A percentile compares a stretch with the other conserved stretches of the same genome.
Evolutionary conservation across 2,888 invertebrate genomes (phyloP).

Genomic region (Drosophila lutescens): DNA sequence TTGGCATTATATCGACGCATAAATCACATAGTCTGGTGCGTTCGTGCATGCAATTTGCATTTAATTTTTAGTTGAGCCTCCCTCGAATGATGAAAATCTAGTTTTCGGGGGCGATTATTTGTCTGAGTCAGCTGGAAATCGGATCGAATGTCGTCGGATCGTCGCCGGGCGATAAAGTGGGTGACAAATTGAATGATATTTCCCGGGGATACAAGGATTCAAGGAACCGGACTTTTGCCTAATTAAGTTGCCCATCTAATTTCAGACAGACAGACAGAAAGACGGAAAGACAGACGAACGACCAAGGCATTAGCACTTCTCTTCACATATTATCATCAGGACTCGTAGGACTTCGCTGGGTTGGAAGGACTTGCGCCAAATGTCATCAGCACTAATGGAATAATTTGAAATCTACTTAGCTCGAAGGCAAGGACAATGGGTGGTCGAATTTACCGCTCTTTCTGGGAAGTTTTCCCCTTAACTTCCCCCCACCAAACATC

Average conservation of each 20-base stretch:
- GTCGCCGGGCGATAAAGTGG: conserved; percentile 34
- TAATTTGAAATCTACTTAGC: conserved; percentile 80
- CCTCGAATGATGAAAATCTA: conserved; percentile 32
- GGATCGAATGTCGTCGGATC: conserved; percentile 34
- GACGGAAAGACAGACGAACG: conserved; percentile 12
- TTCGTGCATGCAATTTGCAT: conserved; percentile 69
- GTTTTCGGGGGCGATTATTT: conserved; percentile 44
- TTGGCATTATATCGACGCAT: conserved; percentile 41
- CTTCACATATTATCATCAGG: conserved; percentile 49
- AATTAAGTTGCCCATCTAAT: conserved; percentile 46
- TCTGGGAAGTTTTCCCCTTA: neutral
- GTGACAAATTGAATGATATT: conserved; percentile 53
- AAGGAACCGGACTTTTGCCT: conserved; percentile 11
- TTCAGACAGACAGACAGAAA: conserved; percentile 25
- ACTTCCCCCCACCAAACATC: neutral
- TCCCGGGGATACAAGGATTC: neutral
- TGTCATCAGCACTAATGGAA: conserved; percentile 79
- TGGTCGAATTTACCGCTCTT: conserved; percentile 13
- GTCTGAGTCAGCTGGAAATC: conserved; percentile 38
- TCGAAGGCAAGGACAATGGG: conserved; percentile 48
- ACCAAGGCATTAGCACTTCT: conserved; percentile 43
- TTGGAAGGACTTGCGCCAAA: conserved; percentile 46
- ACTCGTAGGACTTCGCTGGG: neutral
- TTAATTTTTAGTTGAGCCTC: conserved; percentile 50
- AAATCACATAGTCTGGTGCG: conserved; percentile 48